phyloP scores from a whole-genome alignment of 2,888 invertebrate genomes.

The Drosophila paracracens region DNA sequence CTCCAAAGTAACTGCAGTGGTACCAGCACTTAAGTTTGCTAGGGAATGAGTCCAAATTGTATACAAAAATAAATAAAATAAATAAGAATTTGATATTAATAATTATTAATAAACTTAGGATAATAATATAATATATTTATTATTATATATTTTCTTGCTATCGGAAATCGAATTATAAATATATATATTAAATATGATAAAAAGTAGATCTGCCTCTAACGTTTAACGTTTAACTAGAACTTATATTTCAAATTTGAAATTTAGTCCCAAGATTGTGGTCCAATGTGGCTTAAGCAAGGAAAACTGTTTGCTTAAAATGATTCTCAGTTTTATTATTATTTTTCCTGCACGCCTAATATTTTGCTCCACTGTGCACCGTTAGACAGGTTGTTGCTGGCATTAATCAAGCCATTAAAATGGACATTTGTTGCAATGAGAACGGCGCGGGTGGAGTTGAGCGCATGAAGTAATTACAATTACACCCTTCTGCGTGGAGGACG shows the following conservation, averaged over 20 bases:
- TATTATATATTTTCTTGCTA: background rate
- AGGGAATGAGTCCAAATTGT: no score
- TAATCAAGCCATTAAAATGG: conserved; percentile 81
- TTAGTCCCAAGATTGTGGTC: background rate
- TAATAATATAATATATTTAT: background rate
- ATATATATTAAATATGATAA: accelerated
- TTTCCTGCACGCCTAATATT: background rate
- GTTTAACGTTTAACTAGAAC: background rate
- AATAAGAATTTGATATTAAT: background rate
- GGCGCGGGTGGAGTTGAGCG: conserved; percentile 16
- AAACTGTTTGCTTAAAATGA: background rate
- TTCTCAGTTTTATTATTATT: background rate
- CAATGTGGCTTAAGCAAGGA: background rate
- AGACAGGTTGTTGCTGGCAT: conserved; percentile 68
- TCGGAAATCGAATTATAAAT: background rate
- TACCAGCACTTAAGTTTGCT: background rate
- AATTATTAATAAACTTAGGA: background rate
- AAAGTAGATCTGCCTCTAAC: background rate
- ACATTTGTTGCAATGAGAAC: conserved; percentile 68
- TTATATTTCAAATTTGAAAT: background rate
- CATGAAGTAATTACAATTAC: conserved; percentile 76
- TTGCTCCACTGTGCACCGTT: conserved; percentile 52
- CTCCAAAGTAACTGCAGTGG: conserved; percentile 36
- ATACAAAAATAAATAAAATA: no score
- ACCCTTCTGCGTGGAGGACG: conserved; percentile 65